Percentiles rank a stretch among this genome's conserved stretches.
Conservation (phyloP, 2,888 invertebrate genomes). For the Ceriagrion tenellum region DNA sequence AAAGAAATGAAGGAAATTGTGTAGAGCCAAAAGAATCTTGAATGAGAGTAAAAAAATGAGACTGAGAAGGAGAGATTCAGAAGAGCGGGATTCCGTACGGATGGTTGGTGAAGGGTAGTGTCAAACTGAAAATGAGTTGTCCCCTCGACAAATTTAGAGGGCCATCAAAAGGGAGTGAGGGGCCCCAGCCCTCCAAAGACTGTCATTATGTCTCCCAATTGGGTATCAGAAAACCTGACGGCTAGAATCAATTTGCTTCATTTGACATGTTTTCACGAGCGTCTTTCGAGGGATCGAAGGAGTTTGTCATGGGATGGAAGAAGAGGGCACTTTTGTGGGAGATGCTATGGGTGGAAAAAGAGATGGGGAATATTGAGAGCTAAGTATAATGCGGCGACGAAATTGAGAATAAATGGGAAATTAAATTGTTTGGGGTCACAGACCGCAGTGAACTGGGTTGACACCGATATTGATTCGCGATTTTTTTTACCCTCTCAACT, state of each 20-base stretch:
- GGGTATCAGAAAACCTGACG: slow-evolving; percentile 28
- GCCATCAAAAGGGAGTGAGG: neutral
- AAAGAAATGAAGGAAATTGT: neutral
- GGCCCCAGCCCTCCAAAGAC: neutral
- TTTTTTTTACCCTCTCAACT: neutral
- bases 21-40: neutral
- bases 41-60: neutral
- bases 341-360: no score
- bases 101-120: neutral
- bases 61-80: neutral
- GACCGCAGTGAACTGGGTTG: neutral
- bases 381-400: neutral
- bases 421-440: neutral
- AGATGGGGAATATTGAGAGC: neutral
- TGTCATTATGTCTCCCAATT: slow-evolving; percentile 44
- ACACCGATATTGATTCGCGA: neutral
- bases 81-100: neutral
- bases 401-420: neutral
- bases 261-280: neutral
- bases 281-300: neutral
- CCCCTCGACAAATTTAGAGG: neutral
- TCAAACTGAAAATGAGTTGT: neutral
- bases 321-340: neutral
- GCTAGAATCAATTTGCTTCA: slow-evolving; percentile 42
- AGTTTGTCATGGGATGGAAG: neutral